Evolutionary conservation across 1,140 invertebrate species (phyloP), one percentile per base, ranked within the genome.

Genomic region (Venturia canescens): DNA sequence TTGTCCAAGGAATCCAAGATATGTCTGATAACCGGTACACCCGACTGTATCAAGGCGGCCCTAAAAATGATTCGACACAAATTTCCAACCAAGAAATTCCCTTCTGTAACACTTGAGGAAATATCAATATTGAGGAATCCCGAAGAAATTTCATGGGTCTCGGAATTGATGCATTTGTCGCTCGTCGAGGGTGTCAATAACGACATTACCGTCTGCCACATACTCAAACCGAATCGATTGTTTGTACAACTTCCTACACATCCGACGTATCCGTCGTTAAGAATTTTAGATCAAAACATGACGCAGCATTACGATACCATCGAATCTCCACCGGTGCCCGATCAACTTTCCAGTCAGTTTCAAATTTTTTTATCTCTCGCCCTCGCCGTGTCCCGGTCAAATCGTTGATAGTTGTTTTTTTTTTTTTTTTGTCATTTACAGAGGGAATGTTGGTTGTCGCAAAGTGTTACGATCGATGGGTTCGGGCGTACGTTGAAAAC

Each of bases 161-260:
- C 87, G 7, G 83, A 87, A 57, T 69, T 90, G 23, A 92, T 94
- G 85, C 91, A 97, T 94, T 92, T 99, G 79, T 95, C 95, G 86
- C 92, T 99, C 69, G 94, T 98, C 79, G 97, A 97, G 87, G 97
- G 96, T 66, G 95, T 99, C n/a, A 97, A 97, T 87, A 97, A 98
- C 87, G 98, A 99, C 91, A 96, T 98, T 1, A 94, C 96, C 69
- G 93, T 99, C 67, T 97, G 96, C 85, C 95, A 95, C 83, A 94
- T 98, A 82, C 94, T 98, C 9, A 94, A 95, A 84, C 96, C 97
- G 23, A 95, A 96, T 74, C 96, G 98, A 88, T 93, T 99, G 84
- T 99, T 99, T 91, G 93, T 99, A 34, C 98, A 99, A 88, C 95
- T 98, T 88, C 97, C 97, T 18, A 96, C 97, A 66, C 98, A 99